Evolutionary conservation across 23 tunicate species (phyloP), one percentile per base, ranked within the genome.

Genomic region (Clavelina lepadiformis): DNA sequence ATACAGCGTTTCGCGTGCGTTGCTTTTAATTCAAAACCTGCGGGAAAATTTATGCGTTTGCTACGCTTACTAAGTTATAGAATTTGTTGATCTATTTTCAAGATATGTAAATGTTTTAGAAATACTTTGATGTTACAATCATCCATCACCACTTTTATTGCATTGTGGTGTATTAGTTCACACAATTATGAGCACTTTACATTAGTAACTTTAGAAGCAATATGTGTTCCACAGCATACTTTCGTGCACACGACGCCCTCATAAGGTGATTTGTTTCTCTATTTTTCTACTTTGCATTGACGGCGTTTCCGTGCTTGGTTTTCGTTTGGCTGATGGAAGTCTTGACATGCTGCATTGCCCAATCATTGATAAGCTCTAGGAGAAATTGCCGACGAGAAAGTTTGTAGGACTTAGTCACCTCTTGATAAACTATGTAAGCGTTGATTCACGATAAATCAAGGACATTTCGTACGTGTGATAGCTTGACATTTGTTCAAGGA

Each of bases 331-430:
- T 41, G 49, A 41, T 41, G 49, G 49, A 8, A 15, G 49, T 41
- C 49, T 41, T 11, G 49, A 41, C 49, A 41, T 15, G 13, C 49
- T 8, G 11, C 15, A 41, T 41, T 15, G 15, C 49, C 49, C 49
- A 41, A 41, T 41, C 15, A 41, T 11, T 41, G 49, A 15, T 41
- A 41, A 15, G 15, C 15, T 41, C 15, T 41, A 41, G 49, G 15
- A 41, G 11, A 41, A 41, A 41, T 41, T 41, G 11, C 49, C 49
- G 11, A 41, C 49, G 49, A 41, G 49, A 41, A 41, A 41, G 49
- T 41, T 41, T 41, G 49, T 15, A n/a, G n/a, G n/a, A 41, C 49
- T 41, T 41, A 41, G 49, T 41, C 49, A 41, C 49, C 49, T 41
- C 15, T 41, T 41, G 49, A 15, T 41, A 41, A 41, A 41, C 15